Evolutionary conservation across 2,113 vertebrate species (phyloP), one percentile per base, ranked within the genome.

Genomic region (Ictidomys tridecemlineatus): DNA sequence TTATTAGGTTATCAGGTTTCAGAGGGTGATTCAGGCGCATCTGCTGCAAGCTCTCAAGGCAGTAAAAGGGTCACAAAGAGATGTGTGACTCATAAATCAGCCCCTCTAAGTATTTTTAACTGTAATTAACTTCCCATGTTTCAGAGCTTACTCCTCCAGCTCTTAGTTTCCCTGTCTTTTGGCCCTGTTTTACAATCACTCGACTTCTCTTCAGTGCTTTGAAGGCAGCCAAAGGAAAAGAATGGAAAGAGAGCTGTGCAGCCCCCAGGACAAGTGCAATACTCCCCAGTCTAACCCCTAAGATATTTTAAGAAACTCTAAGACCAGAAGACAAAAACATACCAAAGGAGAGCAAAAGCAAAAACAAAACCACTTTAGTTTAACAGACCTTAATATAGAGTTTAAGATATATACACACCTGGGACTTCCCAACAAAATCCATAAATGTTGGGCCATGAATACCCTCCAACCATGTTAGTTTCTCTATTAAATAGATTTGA

Each of bases 401-500:
- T 96, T 93, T 88, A 97, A 96, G 58, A 97, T 87, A 85, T n/a
- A 96, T 98, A 98, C 97, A 98, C 97, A 98, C 97, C 97, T 98
- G 97, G 93, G 84, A 97, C 95, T 94, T 94, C 94, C 97, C 97
- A 93, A 94, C 84, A 89, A 92, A 97, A 45, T 97, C 96, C 97
- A 88, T 93, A 94, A 95, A 92, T 98, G 97, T 56, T 97, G 97
- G 90, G 97, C 96, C 97, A 97, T 98, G 97, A 98, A 98, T 92
- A 86, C 96, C 97, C 93, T 97, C 97, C 97, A 98, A 94, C 97
- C 98, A 98, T 98, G 90, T 96, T 97, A 96, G 82, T 94, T 98
- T 98, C 95, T 97, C 97, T 94, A 95, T 96, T 94, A 94, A 98
- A 12, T 0, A 17, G 42, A 94, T 96, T 97, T 97, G 86, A 98